Conservation (phyloP, 2,113 vertebrate species). For the Suricata suricatta region DNA sequence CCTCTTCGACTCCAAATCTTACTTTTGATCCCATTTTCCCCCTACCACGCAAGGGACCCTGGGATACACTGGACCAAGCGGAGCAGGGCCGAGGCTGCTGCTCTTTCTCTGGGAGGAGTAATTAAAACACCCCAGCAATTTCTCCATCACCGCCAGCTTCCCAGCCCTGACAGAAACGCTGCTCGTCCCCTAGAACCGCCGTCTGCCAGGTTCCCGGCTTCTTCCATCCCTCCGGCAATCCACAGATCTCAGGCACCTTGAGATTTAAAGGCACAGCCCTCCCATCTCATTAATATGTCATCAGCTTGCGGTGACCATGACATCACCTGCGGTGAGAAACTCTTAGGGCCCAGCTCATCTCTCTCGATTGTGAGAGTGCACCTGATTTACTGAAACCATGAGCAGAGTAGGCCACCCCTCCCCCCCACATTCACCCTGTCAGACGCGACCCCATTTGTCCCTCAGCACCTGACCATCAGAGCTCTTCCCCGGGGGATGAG, state of each 20-base stretch:
- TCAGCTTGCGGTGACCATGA: neutral
- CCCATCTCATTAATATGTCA: fast-evolving
- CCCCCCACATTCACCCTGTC: too few relatives aligned
- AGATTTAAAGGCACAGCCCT: neutral
- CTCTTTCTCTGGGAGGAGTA: neutral
- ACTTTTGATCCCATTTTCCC: neutral
- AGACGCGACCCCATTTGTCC: neutral
- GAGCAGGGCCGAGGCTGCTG: neutral
- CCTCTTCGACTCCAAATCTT: neutral
- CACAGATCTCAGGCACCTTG: neutral
- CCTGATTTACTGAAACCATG: neutral
- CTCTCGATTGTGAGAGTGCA: neutral
- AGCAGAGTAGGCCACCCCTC: neutral
- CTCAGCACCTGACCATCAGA: neutral
- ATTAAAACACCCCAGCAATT: neutral
- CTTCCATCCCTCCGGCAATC: neutral
- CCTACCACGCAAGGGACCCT: neutral
- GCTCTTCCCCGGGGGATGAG: neutral
- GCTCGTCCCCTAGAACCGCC: neutral
- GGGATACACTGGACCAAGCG: too few relatives aligned
- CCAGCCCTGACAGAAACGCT: neutral
- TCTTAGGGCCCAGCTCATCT: neutral
- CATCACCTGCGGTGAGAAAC: neutral
- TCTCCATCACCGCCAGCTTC: neutral
- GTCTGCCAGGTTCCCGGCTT: neutral